Conservation (phyloP, 2,888 invertebrate species). For the Elmis aenea region DNA sequence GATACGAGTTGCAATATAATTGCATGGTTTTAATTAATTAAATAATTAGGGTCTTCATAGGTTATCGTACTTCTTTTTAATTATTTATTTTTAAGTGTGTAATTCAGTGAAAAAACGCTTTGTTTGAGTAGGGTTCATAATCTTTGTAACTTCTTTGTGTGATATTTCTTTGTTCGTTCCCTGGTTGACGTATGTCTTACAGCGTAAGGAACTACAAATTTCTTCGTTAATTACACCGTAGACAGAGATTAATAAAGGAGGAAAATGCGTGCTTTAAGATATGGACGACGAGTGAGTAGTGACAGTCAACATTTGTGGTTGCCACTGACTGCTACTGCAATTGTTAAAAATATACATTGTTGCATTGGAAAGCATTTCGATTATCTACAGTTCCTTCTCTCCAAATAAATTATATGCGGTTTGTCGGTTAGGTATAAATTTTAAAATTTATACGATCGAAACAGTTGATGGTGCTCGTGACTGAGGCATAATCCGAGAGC, state of each 20-base stretch:
- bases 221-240: conserved; percentile 22
- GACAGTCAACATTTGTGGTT: conserved; percentile 13
- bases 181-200: no score
- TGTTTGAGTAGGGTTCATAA: no score
- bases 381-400: conserved; percentile 17
- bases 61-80: no score
- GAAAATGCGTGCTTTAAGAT: conserved; percentile 7
- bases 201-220: no score
- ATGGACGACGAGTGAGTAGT: conserved; percentile 6
- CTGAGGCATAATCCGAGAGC: conserved; percentile 18
- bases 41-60: no score
- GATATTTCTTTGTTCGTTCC: no score
- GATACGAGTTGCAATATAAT: no score
- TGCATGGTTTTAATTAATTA: no score
- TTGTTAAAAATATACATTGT: conserved; percentile 17
- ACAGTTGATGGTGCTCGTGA: conserved; percentile 19
- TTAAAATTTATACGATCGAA: conserved; percentile 19
- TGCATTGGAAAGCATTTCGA: conserved; percentile 15
- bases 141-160: no score
- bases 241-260: conserved; percentile 24
- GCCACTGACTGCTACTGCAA: conserved; percentile 15
- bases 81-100: no score
- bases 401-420: conserved; percentile 21
- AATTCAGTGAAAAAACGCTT: no score
- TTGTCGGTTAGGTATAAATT: conserved; percentile 19